Evolutionary conservation across 2,888 invertebrate species (phyloP).

Genomic region (Psococerastis gibbosa): DNA sequence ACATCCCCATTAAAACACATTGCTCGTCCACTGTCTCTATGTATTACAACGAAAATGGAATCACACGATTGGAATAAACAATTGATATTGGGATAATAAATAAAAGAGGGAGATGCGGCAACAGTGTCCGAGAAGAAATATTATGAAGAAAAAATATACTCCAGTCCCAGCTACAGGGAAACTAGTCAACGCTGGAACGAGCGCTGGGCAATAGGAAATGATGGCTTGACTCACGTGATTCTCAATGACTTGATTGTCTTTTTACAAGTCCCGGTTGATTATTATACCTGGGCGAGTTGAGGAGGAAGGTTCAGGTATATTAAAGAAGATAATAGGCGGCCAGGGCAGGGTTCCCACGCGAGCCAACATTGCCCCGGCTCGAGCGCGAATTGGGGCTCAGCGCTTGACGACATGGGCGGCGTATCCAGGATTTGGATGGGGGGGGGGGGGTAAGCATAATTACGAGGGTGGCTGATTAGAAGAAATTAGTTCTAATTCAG

Average conservation of each 20-base stretch:
- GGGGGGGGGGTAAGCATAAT: too few relatives aligned
- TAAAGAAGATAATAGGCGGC: conserved; percentile 8
- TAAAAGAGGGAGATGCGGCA: conserved; percentile 7
- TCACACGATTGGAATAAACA: conserved; percentile 9
- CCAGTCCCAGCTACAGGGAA: conserved; percentile 4
- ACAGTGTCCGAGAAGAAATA: neutral
- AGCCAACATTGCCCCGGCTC: conserved; percentile 7
- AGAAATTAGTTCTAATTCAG: too few relatives aligned
- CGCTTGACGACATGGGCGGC: too few relatives aligned
- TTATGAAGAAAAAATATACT: neutral
- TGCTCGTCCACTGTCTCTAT: neutral
- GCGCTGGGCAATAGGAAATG: neutral
- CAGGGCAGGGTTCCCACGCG: conserved; percentile 8
- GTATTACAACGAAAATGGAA: conserved; percentile 7
- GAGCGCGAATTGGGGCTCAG: too few relatives aligned
- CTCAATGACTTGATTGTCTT: neutral
- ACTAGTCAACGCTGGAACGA: conserved; percentile 8
- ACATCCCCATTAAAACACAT: neutral
- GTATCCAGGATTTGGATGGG: too few relatives aligned
- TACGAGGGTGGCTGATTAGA: too few relatives aligned
- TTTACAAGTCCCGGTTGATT: neutral
- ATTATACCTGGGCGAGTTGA: neutral
- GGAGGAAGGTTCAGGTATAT: conserved; percentile 10
- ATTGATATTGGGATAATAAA: conserved; percentile 9
- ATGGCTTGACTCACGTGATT: neutral